phyloP scores from a whole-genome alignment of 2,797 vertebrate species.

The Rhabdomys pumilio region DNA sequence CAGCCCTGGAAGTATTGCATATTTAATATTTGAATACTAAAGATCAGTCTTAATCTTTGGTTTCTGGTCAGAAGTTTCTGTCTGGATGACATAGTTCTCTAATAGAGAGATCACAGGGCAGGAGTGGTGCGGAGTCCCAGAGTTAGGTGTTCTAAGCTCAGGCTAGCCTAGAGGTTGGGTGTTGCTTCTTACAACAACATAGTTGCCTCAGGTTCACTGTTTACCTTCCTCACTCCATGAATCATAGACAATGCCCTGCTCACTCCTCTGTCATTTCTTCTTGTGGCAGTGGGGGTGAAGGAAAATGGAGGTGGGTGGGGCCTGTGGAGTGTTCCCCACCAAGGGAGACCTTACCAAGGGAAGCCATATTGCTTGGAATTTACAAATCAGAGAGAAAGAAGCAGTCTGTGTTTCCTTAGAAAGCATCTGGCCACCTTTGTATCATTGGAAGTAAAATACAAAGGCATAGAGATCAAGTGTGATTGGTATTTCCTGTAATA shows the following conservation, averaged over 20 bases:
- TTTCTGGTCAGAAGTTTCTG: slow-evolving; percentile 29
- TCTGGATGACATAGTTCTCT: neutral
- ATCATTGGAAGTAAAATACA: slow-evolving; percentile 6
- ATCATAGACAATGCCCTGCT: neutral
- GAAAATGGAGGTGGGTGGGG: neutral
- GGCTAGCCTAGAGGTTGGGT: neutral
- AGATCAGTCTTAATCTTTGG: neutral
- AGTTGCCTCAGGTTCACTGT: neutral
- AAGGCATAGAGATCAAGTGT: neutral
- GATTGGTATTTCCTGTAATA: slow-evolving; percentile 1
- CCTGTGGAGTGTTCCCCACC: neutral
- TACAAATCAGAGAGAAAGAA: neutral
- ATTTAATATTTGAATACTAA: neutral
- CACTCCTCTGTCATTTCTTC: neutral
- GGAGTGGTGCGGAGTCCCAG: neutral
- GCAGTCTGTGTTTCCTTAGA: neutral
- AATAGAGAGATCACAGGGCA: neutral
- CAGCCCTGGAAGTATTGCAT: neutral
- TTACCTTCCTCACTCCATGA: neutral
- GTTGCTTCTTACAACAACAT: neutral
- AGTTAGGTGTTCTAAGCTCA: neutral
- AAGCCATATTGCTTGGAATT: neutral
- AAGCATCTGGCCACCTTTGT: neutral
- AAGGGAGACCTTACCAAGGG: neutral
- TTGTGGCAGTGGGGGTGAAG: neutral